These are phyloP conservation scores for Hesperia comma DNA, from an alignment of 2,888 invertebrate genomes.

Conservation along the genomic window DNA sequence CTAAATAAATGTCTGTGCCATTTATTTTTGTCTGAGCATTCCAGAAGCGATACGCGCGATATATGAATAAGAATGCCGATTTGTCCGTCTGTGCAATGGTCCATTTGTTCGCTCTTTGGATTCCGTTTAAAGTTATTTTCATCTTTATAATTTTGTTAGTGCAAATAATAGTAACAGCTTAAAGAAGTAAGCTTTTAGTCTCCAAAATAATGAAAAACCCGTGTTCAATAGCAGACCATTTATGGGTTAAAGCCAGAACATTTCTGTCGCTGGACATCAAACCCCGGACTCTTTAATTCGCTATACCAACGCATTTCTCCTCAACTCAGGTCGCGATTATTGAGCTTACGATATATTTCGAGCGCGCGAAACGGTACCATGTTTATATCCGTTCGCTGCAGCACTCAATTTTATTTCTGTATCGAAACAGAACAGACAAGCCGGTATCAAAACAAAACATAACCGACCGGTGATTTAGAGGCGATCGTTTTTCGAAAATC, in stretches of 20 bases:
- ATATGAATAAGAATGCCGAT: constrained; percentile 34
- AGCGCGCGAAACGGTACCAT: background rate
- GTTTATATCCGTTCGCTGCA: constrained; percentile 4
- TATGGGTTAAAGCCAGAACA: too few species aligned
- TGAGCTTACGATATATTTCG: background rate
- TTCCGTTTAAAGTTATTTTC: background rate
- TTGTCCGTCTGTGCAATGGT: constrained; percentile 27
- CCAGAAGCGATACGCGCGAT: constrained; percentile 26
- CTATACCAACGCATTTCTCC: too few species aligned
- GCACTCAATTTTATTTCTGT: constrained; percentile 39
- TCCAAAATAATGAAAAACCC: too few species aligned
- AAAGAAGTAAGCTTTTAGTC: too few species aligned
- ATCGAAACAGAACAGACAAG: constrained; percentile 25
- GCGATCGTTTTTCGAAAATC: constrained; percentile 38
- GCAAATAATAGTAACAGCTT: too few species aligned
- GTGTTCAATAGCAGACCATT: too few species aligned
- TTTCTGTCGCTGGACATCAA: too few species aligned
- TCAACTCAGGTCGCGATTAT: background rate
- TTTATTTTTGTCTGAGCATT: constrained; percentile 34
- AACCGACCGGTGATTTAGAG: constrained; percentile 36
- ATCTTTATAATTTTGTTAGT: too few species aligned
- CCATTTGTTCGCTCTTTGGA: constrained; percentile 20
- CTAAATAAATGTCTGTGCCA: constrained; percentile 2
- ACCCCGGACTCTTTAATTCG: too few species aligned
- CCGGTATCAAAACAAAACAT: constrained; percentile 38